Conservation (phyloP, 1,140 invertebrate species). For the Capitella teleta region DNA sequence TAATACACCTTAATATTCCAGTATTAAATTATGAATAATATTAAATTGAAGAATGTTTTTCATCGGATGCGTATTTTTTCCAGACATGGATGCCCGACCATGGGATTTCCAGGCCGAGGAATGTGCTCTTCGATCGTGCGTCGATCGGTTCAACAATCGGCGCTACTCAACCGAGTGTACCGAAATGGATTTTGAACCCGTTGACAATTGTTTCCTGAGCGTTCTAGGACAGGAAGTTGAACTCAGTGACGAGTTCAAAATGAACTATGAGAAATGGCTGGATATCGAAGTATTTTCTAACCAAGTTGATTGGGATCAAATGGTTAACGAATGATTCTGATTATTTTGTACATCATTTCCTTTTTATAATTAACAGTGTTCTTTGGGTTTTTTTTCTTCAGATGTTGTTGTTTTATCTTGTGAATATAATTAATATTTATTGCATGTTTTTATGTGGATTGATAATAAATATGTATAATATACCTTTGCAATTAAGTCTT, state of each 20-base stretch:
- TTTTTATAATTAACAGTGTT: too few species aligned
- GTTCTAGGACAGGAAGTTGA: slow-evolving; percentile 63
- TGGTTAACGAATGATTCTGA: slow-evolving; percentile 33
- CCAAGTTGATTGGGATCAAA: slow-evolving; percentile 52
- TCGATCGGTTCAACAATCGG: slow-evolving; percentile 90
- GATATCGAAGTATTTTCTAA: slow-evolving; percentile 90
- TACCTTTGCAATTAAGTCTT: too few species aligned
- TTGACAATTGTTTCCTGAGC: slow-evolving; percentile 74
- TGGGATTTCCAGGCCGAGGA: slow-evolving; percentile 99
- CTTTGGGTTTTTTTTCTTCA: too few species aligned
- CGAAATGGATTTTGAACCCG: slow-evolving; percentile 60
- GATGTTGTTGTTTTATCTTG: too few species aligned
- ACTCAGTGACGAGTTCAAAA: slow-evolving; percentile 88
- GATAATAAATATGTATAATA: too few species aligned
- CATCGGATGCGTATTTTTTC: too few species aligned
- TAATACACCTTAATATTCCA: too few species aligned
- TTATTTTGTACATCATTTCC: too few species aligned
- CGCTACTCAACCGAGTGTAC: slow-evolving; percentile 55
- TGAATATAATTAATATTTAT: too few species aligned
- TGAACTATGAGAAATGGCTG: slow-evolving; percentile 91
- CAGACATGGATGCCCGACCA: slow-evolving; percentile 87
- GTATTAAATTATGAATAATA: too few species aligned
- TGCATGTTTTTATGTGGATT: too few species aligned
- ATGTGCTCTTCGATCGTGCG: slow-evolving; percentile 78
- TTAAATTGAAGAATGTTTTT: too few species aligned